Conservation (phyloP, 2,888 invertebrate species). For the Tanypteryx hageni region DNA sequence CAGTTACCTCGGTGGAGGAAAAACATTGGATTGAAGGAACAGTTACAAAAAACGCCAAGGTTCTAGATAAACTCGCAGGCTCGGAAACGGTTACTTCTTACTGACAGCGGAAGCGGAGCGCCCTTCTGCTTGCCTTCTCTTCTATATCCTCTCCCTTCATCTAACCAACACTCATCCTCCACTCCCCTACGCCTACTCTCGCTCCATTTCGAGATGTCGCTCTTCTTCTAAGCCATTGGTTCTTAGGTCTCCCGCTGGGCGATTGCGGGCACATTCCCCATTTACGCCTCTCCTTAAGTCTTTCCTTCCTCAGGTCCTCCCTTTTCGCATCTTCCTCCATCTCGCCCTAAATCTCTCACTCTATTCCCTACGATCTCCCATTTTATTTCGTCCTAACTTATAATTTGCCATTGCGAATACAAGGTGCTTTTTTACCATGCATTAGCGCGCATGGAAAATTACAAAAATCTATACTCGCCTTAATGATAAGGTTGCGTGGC, state of each 20-base stretch:
- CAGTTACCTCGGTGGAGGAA: no score
- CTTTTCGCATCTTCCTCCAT: no score
- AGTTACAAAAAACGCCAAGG: neutral
- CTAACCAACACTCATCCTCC: neutral
- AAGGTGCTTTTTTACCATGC: no score
- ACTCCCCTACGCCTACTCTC: neutral
- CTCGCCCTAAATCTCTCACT: neutral
- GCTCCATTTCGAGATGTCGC: constrained; percentile 28
- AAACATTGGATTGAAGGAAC: neutral
- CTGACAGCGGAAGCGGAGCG: neutral
- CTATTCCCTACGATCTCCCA: no score
- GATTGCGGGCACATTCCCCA: neutral
- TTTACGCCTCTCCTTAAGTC: neutral
- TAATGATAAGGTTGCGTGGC: no score
- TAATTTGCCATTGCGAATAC: no score
- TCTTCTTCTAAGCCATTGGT: constrained; percentile 24
- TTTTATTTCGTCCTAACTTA: no score
- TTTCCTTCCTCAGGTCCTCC: neutral
- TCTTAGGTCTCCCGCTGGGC: constrained; percentile 9
- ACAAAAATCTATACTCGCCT: no score
- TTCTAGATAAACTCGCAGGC: neutral
- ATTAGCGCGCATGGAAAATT: no score
- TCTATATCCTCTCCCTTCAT: neutral
- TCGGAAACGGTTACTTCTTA: neutral
- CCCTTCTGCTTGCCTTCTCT: neutral